A percentile compares a stretch with the other conserved stretches of the same genome.
Evolutionary conservation across 2,888 invertebrate species (phyloP).

Genomic region (Trilocha varians): DNA sequence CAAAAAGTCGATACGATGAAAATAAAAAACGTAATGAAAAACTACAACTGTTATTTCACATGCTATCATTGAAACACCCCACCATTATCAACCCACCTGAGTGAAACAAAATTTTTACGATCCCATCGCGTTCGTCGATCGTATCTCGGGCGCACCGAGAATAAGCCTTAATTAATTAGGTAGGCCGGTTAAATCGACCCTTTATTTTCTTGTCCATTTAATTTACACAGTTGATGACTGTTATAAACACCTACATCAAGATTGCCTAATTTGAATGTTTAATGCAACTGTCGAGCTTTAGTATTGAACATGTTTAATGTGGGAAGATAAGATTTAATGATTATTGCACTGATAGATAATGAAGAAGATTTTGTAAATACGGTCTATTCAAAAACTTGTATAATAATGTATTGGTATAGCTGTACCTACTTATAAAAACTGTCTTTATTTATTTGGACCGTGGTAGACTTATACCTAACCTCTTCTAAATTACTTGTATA

Average conservation of each 20-base stretch:
- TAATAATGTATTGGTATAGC: no score
- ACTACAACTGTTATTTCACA: no score
- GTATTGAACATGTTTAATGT: background rate
- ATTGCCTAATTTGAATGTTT: slow-evolving; percentile 40
- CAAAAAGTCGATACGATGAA: no score
- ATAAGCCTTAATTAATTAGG: slow-evolving; percentile 56
- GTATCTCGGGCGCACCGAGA: slow-evolving; percentile 27
- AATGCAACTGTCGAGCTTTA: slow-evolving; percentile 7
- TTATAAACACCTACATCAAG: slow-evolving; percentile 49
- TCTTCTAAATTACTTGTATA: no score
- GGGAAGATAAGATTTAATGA: background rate
- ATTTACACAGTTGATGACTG: slow-evolving; percentile 47
- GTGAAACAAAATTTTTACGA: slow-evolving; percentile 45
- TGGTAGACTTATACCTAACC: no score
- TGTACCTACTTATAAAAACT: no score
- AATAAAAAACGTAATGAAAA: no score
- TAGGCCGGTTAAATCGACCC: slow-evolving; percentile 43
- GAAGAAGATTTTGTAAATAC: no score
- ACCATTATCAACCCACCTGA: slow-evolving; percentile 34
- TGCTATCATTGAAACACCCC: no score
- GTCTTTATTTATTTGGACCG: no score
- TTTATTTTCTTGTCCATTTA: slow-evolving; percentile 48
- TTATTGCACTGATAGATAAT: no score
- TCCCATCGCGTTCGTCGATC: slow-evolving; percentile 43
- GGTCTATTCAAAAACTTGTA: no score